phyloP scores from a whole-genome alignment of 2,888 invertebrate species.

The Ditula angustiorana region DNA sequence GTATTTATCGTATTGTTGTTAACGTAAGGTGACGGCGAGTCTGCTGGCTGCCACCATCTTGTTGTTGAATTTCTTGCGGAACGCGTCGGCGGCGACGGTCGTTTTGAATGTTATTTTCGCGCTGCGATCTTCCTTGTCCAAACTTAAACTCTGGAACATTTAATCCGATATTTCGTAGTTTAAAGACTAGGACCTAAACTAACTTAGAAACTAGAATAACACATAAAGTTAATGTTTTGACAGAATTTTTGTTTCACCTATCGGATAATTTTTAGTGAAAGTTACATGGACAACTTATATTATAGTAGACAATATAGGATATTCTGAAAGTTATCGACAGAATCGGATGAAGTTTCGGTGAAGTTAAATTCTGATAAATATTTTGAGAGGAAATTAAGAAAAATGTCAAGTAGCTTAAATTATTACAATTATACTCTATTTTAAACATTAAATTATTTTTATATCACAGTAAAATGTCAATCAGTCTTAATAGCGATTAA shows the following conservation, averaged over 20 bases:
- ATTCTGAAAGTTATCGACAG: neutral
- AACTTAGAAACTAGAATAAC: neutral
- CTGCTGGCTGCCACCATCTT: slow-evolving; percentile 82
- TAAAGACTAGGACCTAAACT: neutral
- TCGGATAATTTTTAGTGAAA: no score
- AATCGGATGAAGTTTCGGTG: neutral
- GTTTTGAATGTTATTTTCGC: slow-evolving; percentile 76
- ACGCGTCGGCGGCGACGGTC: slow-evolving; percentile 67
- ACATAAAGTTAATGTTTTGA: no score
- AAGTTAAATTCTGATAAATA: neutral
- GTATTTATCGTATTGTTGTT: slow-evolving; percentile 12
- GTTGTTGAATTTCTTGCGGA: slow-evolving; percentile 78
- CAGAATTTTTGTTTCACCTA: no score
- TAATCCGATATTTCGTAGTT: slow-evolving; percentile 49
- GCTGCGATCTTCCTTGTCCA: slow-evolving; percentile 75
- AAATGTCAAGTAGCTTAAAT: slow-evolving; percentile 52
- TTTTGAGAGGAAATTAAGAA: slow-evolving; percentile 46
- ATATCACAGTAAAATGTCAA: no score
- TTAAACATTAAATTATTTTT: no score
- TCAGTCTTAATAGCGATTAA: neutral
- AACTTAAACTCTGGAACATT: slow-evolving; percentile 75
- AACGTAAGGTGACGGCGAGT: slow-evolving; percentile 64
- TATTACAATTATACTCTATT: no score
- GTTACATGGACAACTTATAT: neutral
- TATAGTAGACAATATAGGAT: neutral